Evolutionary conservation across 2,113 vertebrate species (phyloP), one percentile per base, ranked within the genome.

Genomic region (Bufo gargarizans): DNA sequence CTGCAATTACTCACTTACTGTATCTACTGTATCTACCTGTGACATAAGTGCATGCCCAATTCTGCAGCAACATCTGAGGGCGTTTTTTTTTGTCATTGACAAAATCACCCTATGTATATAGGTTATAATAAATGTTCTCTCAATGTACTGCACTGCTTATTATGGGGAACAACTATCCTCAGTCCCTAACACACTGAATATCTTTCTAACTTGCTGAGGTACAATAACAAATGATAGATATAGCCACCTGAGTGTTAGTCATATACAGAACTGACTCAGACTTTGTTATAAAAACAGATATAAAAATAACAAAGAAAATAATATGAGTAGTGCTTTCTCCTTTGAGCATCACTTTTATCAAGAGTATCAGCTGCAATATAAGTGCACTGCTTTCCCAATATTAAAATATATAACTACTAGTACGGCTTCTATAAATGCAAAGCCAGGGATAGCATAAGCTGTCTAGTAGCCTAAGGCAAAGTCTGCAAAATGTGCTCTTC

Each of bases 211-310:
- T 71, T 79, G 50, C 22, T 69, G 22, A 80, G n/a, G 50, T 80
- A 80, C 81, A 50, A 80, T 65, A 65, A 59, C 49, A 82, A 49
- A 82, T 16, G 20, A 82, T 72, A 82, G 79, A 56, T 59, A 56
- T 77, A 74, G 67, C 76, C 55, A 6, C 43, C 9, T 86, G 76
- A 79, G 77, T 45, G 72, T 86, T 77, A 86, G 84, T 86, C 84
- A 77, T 81, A 22, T 81, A 20, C 14, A 59, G 49, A 65, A 72
- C 50, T 67, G 61, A 88, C 43, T 88, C 86, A 76, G 67, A 74
- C 43, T 82, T 63, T 76, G 53, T 61, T 88, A 55, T 63, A 9
- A 77, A 76, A 88, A n/a, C 61, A 77, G 74, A 78, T 17, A 50
- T 78, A 53, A 85, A 22, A 86, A 77, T 71, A 55, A 71, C 49